Percentiles rank a stretch among this genome's conserved stretches.
Evolutionary conservation across 2,888 invertebrate genomes (phyloP).

Genomic region (Thera obeliscata): DNA sequence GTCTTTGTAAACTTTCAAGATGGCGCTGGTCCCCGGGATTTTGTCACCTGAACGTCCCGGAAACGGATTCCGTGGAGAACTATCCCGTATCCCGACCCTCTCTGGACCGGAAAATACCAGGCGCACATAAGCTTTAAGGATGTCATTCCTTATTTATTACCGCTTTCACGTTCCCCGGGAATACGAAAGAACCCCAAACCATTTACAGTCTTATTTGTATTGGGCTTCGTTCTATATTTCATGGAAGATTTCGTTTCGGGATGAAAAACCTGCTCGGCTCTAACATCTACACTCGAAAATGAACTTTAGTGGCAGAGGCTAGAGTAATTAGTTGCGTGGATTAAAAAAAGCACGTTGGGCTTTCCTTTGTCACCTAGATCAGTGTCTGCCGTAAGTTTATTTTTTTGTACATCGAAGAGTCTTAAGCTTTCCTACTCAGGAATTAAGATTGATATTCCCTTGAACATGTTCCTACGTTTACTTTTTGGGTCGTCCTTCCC

Average conservation of each 20-base stretch:
- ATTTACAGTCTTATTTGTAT: conserved; percentile 7
- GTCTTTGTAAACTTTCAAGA: background rate
- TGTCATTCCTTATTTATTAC: background rate
- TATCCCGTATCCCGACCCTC: conserved; percentile 63
- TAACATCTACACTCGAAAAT: conserved; percentile 11
- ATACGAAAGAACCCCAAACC: background rate
- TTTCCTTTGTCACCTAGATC: conserved; percentile 30
- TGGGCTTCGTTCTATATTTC: background rate
- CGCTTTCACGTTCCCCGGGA: background rate
- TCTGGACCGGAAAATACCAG: conserved; percentile 55
- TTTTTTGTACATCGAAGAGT: background rate
- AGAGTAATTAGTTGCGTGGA: conserved; percentile 2
- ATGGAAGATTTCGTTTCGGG: conserved; percentile 3
- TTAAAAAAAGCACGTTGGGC: conserved; percentile 19
- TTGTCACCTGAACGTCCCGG: conserved; percentile 26
- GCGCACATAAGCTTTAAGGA: conserved; percentile 46
- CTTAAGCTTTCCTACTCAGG: conserved; percentile 1
- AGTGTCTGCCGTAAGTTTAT: conserved; percentile 12
- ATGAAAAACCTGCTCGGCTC: conserved; percentile 10
- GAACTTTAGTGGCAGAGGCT: background rate
- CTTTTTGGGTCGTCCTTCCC: background rate
- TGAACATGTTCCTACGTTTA: background rate
- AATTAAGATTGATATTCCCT: conserved; percentile 7
- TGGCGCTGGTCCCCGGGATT: conserved; percentile 11
- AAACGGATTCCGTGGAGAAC: conserved; percentile 39